Base-by-base conservation (phyloP, 2,113 vertebrate species). In the Sorex fumeus region DNA sequence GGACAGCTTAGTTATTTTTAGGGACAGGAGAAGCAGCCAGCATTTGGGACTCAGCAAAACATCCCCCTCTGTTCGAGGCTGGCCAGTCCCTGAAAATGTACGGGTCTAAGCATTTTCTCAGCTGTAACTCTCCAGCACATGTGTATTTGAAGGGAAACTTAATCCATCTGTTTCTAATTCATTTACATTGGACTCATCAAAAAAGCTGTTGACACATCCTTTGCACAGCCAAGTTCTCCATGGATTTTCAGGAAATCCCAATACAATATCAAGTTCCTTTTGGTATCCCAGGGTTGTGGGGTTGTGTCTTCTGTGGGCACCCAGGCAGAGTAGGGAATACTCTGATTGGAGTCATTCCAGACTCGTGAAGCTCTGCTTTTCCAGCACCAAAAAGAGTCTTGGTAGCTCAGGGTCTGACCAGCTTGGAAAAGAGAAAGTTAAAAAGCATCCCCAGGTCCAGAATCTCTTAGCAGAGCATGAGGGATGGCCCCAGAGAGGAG, bases 1-100 rank as follows among this genome's bases (percentile, higher is more conserved):
- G 96, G 95, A 93, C 83, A 94, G 90, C 83, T 93, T 50, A 91
- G 96, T 95, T 96, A 97, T 96, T 96, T 97, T 96, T 95, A 96
- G 93, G 94, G 76, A 87, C 79, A 84, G 67, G 75, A 93, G 88
- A 74, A 95, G 45, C 91, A 86, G 84, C 69, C 86, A 87, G 81
- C 47, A 69, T 95, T 91, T 91, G 94, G 92, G 74, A 97, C 84
- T 96, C 96, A 97, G 94, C 91, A 93, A 95, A 95, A 96, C 32
- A 92, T 66, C 47, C 84, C 18, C 80, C 80, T 93, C 34, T 84
- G 83, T 94, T 93, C 95, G 91, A 88, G 75, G 90, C 89, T 94
- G 95, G 93, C 95, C 70, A 87, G 72, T 66, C 74, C 57, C 70
- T 87, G 87, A 88, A 95, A 96, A 96, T 94, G 60, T 74, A 89